phyloP scores from a whole-genome alignment of 2,888 invertebrate genomes.

The Chydorus sphaericus region DNA sequence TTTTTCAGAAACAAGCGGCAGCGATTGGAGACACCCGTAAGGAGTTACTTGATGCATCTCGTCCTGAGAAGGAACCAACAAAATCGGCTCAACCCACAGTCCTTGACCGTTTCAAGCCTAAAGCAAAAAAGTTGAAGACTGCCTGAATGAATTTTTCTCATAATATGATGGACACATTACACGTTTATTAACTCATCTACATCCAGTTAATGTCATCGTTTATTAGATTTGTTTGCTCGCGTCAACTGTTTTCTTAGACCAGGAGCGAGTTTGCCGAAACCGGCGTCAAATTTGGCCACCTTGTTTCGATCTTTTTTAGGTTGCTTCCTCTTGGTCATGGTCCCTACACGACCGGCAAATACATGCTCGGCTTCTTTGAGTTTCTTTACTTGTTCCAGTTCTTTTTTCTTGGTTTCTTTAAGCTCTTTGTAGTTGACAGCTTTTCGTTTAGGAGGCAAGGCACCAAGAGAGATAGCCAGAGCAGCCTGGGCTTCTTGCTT shows the following conservation, averaged over 20 bases:
- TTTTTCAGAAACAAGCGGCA: constrained; percentile 7
- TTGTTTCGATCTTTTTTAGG: constrained; percentile 10
- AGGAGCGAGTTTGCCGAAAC: constrained; percentile 8
- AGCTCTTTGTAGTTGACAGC: constrained; percentile 59
- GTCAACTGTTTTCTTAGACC: not conserved
- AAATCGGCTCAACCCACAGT: constrained; percentile 28
- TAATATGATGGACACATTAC: not conserved
- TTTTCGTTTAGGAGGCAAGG: constrained; percentile 55
- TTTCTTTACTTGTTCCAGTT: constrained; percentile 34
- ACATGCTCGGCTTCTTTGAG: constrained; percentile 5
- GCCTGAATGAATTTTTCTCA: not conserved
- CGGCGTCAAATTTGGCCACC: constrained; percentile 8
- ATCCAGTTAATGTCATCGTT: not conserved
- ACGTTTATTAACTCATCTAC: not conserved
- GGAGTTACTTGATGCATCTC: not conserved
- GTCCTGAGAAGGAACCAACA: not conserved
- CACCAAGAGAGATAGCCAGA: constrained; percentile 64
- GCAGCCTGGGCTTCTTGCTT: constrained; percentile 65
- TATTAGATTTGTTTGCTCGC: not conserved
- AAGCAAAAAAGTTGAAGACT: constrained; percentile 23
- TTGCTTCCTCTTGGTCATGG: constrained; percentile 2
- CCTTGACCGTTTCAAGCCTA: constrained; percentile 53
- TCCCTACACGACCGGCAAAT: not conserved
- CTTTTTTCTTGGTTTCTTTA: constrained; percentile 40
- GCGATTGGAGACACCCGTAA: not conserved